phyloP scores from a whole-genome alignment of 92 coral and sea anemone genomes.

The Chrysogorgia sp. region DNA sequence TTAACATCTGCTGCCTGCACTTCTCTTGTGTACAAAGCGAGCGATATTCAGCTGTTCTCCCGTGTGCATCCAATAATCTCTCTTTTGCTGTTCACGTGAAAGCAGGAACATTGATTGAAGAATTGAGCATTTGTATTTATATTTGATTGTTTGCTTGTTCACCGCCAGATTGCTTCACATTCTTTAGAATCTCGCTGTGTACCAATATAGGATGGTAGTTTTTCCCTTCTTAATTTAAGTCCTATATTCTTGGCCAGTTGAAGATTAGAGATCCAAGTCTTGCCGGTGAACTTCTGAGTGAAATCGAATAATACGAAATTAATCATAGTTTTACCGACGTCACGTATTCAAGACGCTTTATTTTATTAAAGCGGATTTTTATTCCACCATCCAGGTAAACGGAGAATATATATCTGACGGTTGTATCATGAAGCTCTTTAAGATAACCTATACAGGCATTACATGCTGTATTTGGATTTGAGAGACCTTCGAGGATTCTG shows the following conservation, averaged over 20 bases:
- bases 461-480: background rate
- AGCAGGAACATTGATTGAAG: too few relatives aligned
- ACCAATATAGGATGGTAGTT: background rate
- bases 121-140: too few relatives aligned
- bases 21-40: background rate
- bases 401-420: conserved; percentile 9
- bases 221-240: too few relatives aligned
- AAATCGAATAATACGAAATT: background rate
- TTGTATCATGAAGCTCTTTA: background rate
- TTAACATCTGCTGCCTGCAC: background rate
- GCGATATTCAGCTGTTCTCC: background rate
- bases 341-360: background rate
- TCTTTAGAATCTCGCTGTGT: background rate
- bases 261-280: background rate
- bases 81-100: conserved; percentile 7
- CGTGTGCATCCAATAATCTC: background rate
- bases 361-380: conserved; percentile 2
- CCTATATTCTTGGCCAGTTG: conserved; percentile 3
- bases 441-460: background rate
- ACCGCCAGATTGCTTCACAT: background rate
- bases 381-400: conserved; percentile 20
- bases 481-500: conserved; percentile 18
- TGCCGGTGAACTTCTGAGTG: background rate
- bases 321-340: background rate
- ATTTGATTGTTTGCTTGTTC: background rate